Conservation (phyloP, 1,140 invertebrate species). For the Lucilia sericata region DNA sequence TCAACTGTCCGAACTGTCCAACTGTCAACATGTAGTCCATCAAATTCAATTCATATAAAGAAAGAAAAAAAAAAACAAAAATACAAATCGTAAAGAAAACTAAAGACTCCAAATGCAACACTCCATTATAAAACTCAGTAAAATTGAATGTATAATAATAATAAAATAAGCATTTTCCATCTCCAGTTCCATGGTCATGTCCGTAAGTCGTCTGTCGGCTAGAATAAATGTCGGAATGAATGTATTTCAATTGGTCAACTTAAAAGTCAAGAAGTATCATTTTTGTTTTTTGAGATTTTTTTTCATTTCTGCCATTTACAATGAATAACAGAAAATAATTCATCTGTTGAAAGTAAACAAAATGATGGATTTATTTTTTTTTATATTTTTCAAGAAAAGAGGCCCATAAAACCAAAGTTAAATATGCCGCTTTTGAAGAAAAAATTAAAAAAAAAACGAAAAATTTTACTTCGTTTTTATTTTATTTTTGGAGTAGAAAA, state of each 20-base stretch:
- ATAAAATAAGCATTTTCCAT: no score
- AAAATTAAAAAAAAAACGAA: background rate
- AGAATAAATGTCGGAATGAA: background rate
- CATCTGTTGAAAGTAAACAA: slow-evolving; percentile 24
- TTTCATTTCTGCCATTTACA: background rate
- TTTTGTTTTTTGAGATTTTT: background rate
- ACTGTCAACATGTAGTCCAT: slow-evolving; percentile 43
- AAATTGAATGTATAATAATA: slow-evolving; percentile 4
- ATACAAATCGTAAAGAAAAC: background rate
- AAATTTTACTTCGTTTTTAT: background rate
- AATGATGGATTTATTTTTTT: slow-evolving; percentile 36
- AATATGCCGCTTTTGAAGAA: background rate
- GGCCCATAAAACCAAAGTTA: slow-evolving; percentile 15
- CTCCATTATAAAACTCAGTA: background rate
- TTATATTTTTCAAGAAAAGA: background rate
- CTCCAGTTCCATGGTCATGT: background rate
- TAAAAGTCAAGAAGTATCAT: background rate
- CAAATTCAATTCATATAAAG: slow-evolving; percentile 30
- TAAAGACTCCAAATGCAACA: background rate
- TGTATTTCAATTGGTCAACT: slow-evolving; percentile 10
- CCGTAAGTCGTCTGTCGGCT: background rate
- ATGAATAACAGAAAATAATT: slow-evolving; percentile 11
- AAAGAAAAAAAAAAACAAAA: background rate
- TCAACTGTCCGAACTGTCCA: slow-evolving; percentile 37
- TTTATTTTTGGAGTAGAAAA: background rate